Base-by-base conservation (phyloP, 2,797 vertebrate species). In the Cyclopterus lumpus region DNA sequence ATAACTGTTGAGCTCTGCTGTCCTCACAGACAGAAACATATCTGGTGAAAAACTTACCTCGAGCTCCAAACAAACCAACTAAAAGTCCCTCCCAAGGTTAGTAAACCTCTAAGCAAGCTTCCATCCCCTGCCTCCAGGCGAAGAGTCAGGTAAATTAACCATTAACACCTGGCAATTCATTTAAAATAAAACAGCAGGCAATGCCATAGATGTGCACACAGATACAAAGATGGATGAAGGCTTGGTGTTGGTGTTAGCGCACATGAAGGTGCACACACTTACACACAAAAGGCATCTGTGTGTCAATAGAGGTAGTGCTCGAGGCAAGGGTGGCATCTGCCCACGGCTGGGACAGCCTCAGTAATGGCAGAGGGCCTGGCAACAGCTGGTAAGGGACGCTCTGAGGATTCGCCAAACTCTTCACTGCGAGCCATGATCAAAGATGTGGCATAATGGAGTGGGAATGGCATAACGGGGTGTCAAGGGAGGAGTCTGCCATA, bases 361-460 rank as follows among this genome's bases (percentile, higher is more conserved):
- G 64, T 77, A 68, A 84, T 88, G 86, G 89, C 87, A 83, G 58
- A 67, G 73, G 71, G 70, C 59, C 81, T 83, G 86, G 86, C 86
- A 83, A 64, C 88, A 93, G 88, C 85, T 90, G 88, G 79, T 54
- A 68, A 18, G 61, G 79, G 42, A 63, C 81, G 61, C 67, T 84
- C 71, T 81, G 87, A 90, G 80, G 79, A 67, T 44, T 77, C 16
- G 81, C 83, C 92, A 90, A 77, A 86, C 67, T 73, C 83, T 60
- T 73, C 79, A 77, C 66, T 80, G 65, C 77, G 88, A 83, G 68
- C 76, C 72, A 8, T 84, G 91, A 94, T 92, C 88, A 93, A 92
- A 93, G 90, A 84, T 16, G 42, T 67, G 74, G 67, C 68, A 72
- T 88, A 92, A 93, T 90, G 72, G 86, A 80, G 62, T 53, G 53